These are phyloP conservation scores for Solen grandis DNA, from an alignment of 1,140 invertebrate species.

Conservation along the genomic window DNA sequence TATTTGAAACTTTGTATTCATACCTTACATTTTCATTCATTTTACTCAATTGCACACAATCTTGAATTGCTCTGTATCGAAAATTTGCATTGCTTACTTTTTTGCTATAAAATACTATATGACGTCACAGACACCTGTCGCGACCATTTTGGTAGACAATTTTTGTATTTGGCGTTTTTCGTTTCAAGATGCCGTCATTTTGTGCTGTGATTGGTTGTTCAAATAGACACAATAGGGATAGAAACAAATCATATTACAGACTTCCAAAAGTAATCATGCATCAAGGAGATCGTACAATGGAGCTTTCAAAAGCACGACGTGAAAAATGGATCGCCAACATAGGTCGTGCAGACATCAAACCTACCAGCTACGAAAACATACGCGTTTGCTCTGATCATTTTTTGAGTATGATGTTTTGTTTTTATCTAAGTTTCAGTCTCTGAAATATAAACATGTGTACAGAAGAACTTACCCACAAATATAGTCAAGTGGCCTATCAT, in stretches of 20 bases:
- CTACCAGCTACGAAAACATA: slow-evolving; percentile 28
- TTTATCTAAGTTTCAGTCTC: too few relatives aligned
- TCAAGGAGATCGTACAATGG: slow-evolving; percentile 1
- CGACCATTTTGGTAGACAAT: slow-evolving; percentile 37
- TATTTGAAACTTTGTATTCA: too few relatives aligned
- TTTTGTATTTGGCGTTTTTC: neutral
- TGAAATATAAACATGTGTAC: too few relatives aligned
- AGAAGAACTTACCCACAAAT: too few relatives aligned
- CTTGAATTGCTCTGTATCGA: too few relatives aligned
- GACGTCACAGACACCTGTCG: neutral
- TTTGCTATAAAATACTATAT: too few relatives aligned
- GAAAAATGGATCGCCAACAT: slow-evolving; percentile 24
- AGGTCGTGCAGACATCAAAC: slow-evolving; percentile 5
- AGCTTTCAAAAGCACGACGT: slow-evolving; percentile 5
- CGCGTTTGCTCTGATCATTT: slow-evolving; percentile 31
- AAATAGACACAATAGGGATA: slow-evolving; percentile 25
- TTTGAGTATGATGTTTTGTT: slow-evolving; percentile 27
- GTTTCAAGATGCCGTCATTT: slow-evolving; percentile 13
- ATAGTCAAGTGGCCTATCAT: too few relatives aligned
- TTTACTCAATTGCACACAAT: too few relatives aligned
- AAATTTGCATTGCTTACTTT: too few relatives aligned
- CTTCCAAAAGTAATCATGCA: slow-evolving; percentile 8
- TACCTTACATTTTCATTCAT: too few relatives aligned
- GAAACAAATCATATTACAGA: slow-evolving; percentile 26
- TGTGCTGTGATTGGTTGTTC: slow-evolving; percentile 29